A percentile compares a stretch with the other conserved stretches of the same genome.
phyloP scores from a whole-genome alignment of 2,888 invertebrate genomes.

The Adelphocoris suturalis region DNA sequence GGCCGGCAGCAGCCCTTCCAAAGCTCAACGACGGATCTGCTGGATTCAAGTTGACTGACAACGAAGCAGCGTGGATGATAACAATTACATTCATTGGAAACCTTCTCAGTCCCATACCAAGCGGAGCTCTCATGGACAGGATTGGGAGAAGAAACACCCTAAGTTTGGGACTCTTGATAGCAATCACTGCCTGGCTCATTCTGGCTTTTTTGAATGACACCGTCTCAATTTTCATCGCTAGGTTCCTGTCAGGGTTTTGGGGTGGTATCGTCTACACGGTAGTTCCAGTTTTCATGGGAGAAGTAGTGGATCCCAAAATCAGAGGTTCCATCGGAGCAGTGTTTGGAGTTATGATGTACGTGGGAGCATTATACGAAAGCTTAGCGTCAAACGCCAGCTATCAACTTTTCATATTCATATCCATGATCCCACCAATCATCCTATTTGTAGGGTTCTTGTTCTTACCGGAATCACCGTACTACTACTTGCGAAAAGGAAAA shows the following conservation, averaged over 20 bases:
- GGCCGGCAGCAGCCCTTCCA: conserved; percentile 75
- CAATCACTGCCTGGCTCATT: neutral
- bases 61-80: conserved; percentile 74
- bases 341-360: conserved; percentile 74
- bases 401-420: conserved; percentile 20
- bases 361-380: conserved; percentile 74
- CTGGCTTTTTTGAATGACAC: neutral
- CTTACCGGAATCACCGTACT: conserved; percentile 84
- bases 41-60: conserved; percentile 70
- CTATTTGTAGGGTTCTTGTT: conserved; percentile 80
- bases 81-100: conserved; percentile 75
- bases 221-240: conserved; percentile 59
- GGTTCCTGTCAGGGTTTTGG: conserved; percentile 74
- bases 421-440: conserved; percentile 78
- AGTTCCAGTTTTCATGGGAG: conserved; percentile 76
- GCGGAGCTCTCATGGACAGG: conserved; percentile 81
- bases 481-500: conserved; percentile 81
- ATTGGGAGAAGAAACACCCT: conserved; percentile 80
- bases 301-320: conserved; percentile 75
- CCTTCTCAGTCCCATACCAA: conserved; percentile 77
- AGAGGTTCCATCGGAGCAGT: conserved; percentile 75
- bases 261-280: conserved; percentile 76
- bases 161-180: conserved; percentile 78
- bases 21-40: conserved; percentile 70
- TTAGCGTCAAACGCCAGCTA: conserved; percentile 19